Evolutionary conservation across 2,888 invertebrate genomes (phyloP).

Genomic region (Endotricha flammealis): DNA sequence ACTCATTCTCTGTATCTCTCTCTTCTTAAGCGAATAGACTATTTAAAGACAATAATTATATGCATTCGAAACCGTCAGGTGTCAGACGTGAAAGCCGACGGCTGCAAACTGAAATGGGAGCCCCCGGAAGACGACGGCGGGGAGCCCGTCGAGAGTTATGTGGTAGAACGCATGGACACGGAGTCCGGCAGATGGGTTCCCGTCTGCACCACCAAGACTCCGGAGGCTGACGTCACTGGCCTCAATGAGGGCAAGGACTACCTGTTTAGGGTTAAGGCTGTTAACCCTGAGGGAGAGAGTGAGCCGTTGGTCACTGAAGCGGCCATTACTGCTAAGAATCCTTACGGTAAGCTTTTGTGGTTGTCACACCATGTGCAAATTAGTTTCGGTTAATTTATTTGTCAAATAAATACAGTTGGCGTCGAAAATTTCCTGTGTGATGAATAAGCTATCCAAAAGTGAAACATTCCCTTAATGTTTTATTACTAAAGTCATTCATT

Average conservation of each 20-base stretch:
- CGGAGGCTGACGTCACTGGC: constrained; percentile 92
- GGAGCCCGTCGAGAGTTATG: constrained; percentile 94
- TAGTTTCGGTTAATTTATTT: neutral
- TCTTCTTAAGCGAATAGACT: too few relatives aligned
- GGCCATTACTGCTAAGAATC: constrained; percentile 97
- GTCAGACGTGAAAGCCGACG: constrained; percentile 93
- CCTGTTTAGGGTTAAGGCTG: constrained; percentile 97
- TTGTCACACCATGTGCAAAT: neutral
- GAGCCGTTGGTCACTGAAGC: constrained; percentile 96
- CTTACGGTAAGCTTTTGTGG: constrained; percentile 83
- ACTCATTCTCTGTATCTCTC: too few relatives aligned
- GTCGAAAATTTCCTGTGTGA: too few relatives aligned
- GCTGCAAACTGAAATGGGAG: constrained; percentile 96
- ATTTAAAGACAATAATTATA: too few relatives aligned
- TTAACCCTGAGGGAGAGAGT: constrained; percentile 97
- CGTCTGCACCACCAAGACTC: constrained; percentile 83
- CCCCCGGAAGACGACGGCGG: constrained; percentile 98
- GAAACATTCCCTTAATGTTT: too few relatives aligned
- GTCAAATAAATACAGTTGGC: too few relatives aligned
- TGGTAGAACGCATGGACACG: constrained; percentile 97
- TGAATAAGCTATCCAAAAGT: too few relatives aligned
- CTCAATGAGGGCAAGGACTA: constrained; percentile 98
- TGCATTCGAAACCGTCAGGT: too few relatives aligned
- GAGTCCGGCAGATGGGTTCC: constrained; percentile 96
- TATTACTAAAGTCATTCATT: too few relatives aligned